Conservation (phyloP, 2,888 invertebrate species). For the Eupelmus urozonus region DNA sequence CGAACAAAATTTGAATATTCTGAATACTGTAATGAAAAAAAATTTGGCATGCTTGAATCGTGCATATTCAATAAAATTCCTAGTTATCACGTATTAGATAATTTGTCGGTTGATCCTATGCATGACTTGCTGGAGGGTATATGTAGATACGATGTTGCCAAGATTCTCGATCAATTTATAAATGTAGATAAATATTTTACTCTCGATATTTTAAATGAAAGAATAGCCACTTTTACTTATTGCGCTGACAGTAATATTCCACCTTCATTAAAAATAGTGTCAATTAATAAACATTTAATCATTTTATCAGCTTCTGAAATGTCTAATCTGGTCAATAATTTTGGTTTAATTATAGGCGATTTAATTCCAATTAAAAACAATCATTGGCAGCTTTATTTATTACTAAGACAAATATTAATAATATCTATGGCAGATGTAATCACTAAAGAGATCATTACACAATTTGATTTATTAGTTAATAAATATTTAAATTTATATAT, state of each 20-base stretch:
- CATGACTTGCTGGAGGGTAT: constrained; percentile 12
- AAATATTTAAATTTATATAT: constrained; percentile 14
- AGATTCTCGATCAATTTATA: constrained; percentile 1
- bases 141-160: background rate
- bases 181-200: constrained; percentile 19
- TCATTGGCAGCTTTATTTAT: constrained; percentile 9
- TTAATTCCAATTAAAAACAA: constrained; percentile 3
- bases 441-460: background rate
- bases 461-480: background rate
- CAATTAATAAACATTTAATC: background rate
- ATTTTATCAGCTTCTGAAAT: constrained; percentile 30
- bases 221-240: background rate
- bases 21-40: background rate
- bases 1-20: background rate
- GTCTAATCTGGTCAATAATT: constrained; percentile 4
- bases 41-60: background rate
- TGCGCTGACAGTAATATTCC: background rate
- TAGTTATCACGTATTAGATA: background rate
- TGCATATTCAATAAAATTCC: constrained; percentile 13
- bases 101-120: constrained; percentile 2
- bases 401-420: constrained; percentile 1
- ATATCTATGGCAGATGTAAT: background rate
- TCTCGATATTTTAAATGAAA: background rate
- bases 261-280: background rate
- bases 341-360: constrained; percentile 20